A percentile compares a stretch with the other conserved stretches of the same genome.
phyloP scores from a whole-genome alignment of 2,888 invertebrate species.

The Amblyteles armatorius region DNA sequence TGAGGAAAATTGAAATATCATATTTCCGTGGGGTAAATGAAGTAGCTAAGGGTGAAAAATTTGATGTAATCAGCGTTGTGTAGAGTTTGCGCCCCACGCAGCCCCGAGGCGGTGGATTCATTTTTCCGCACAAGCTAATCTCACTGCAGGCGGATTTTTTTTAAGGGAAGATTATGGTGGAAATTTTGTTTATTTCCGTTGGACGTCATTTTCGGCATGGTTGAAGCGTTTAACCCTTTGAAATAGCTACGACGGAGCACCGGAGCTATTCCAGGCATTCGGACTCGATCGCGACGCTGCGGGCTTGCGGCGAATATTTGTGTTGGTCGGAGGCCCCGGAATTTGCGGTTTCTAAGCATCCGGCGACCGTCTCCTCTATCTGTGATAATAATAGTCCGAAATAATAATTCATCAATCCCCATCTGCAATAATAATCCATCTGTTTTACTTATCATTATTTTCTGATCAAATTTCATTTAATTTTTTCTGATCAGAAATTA shows the following conservation, averaged over 20 bases:
- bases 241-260: neutral
- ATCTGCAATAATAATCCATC: too few relatives aligned
- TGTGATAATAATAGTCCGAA: neutral
- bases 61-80: constrained; percentile 5
- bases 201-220: neutral
- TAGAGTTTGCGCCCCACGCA: neutral
- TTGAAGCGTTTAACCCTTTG: neutral
- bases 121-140: neutral
- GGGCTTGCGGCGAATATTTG: neutral
- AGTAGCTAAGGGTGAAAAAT: neutral
- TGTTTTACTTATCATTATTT: too few relatives aligned
- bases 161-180: neutral
- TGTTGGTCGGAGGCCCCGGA: neutral
- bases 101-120: neutral
- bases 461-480: too few relatives aligned
- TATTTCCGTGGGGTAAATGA: neutral
- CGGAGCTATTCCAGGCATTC: neutral
- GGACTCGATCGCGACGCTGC: neutral
- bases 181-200: neutral
- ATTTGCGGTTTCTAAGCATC: neutral
- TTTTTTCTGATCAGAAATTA: too few relatives aligned
- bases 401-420: too few relatives aligned
- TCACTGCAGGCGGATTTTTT: neutral
- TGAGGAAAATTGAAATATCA: neutral
- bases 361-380: too few relatives aligned